Base-by-base conservation (phyloP, 1,140 invertebrate genomes). In the Heliconius nattereri region DNA sequence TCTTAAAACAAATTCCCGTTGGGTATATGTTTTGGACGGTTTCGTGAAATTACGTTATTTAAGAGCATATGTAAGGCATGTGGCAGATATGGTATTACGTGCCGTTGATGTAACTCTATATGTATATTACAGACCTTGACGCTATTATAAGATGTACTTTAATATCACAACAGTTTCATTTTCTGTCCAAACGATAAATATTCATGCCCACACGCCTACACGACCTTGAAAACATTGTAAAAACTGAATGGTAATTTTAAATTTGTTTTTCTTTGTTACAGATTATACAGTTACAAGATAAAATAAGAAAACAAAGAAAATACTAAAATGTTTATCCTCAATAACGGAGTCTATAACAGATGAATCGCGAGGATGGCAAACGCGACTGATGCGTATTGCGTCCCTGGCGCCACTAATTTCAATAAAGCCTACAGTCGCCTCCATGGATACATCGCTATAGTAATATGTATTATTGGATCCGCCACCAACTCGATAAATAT, bases 401-500 rank as follows among this genome's bases (percentile, higher is more conserved):
- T 94, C 84, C 91, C 92, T 71, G 92, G 92, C 78, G 94, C 93
- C 74, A 91, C 87, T 72, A 86, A 94, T 83, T 95, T 95, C 86
- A 91, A 94, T 80, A 90, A 89, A 78, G 90, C 89, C 35, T 95
- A 95, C 83, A 94, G 91, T 71, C 86, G 89, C 11, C 82, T 95
- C n/a, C 94, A 95, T 80, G 94, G 94, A n/a, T 95, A 95, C 83
- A 92, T 95, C 23, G 93, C 94, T 40, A 87, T 95, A 71, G 89
- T 94, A 71, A 98, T 99, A 60, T 99, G 99, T 91, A 95, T 98
- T 26, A 97, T 99, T 86, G 99, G 99, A 60, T 98, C 98, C 6
- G 96, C 99, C 20, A 98, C 98, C 71, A 99, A 99, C 90, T 95
- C 97, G 1, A 96, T 99, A 77, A 99, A 99, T 94, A 98, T 99